These are phyloP conservation scores for Protobothrops flavoviridis DNA, from an alignment of 2,113 vertebrate genomes.

Conservation along the genomic window DNA sequence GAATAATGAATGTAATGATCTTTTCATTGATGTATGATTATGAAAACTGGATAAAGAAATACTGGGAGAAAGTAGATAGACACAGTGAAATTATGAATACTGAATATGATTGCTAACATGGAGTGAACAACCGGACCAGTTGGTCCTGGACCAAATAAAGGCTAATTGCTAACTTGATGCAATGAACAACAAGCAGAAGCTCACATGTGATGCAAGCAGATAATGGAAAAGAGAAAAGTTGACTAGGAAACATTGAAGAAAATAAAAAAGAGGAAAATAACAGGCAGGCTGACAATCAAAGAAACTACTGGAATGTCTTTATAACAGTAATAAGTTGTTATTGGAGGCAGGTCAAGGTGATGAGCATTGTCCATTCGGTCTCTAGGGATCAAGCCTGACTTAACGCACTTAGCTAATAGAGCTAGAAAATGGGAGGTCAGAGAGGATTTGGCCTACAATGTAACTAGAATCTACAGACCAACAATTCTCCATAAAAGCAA, in stretches of 20 bases:
- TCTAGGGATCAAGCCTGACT: neutral
- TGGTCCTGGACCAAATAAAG: neutral
- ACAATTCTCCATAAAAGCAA: neutral
- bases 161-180: neutral
- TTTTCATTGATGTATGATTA: neutral
- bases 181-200: neutral
- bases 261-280: neutral
- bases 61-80: neutral
- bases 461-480: neutral
- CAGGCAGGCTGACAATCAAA: neutral
- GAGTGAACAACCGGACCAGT: neutral
- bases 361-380: neutral
- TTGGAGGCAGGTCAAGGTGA: neutral
- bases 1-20: neutral
- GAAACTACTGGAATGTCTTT: neutral
- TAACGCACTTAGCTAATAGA: neutral
- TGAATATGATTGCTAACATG: neutral
- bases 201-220: neutral
- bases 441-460: neutral
- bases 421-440: neutral
- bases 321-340: neutral
- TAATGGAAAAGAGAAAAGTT: neutral
- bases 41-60: neutral
- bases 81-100: neutral
- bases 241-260: neutral